Conservation (phyloP, 2,888 invertebrate genomes). For the Sepioteuthis lessoniana region DNA sequence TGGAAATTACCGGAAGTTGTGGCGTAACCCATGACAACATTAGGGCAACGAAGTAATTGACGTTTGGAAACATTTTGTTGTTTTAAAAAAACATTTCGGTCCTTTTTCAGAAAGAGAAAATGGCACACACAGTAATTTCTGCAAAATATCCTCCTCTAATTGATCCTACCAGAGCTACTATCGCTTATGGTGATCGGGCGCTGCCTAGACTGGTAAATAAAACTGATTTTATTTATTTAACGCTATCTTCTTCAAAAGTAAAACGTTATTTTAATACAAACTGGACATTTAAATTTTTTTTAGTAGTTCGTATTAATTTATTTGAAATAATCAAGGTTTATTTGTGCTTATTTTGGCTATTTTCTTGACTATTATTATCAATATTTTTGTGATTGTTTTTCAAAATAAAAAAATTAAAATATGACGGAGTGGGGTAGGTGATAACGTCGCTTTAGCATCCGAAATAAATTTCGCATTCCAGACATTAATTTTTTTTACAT, state of each 20-base stretch:
- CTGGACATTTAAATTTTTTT: too few relatives aligned
- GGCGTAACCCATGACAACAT: neutral
- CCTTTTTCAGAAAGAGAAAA: neutral
- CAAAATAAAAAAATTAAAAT: too few relatives aligned
- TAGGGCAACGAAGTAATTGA: neutral
- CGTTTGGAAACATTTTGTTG: neutral
- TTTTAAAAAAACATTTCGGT: neutral
- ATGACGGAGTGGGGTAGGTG: too few relatives aligned
- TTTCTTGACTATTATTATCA: too few relatives aligned
- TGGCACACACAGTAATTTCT: neutral
- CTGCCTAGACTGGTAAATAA: slow-evolving; percentile 72
- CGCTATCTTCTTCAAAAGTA: neutral
- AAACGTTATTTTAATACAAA: neutral
- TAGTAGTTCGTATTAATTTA: too few relatives aligned
- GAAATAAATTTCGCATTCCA: too few relatives aligned
- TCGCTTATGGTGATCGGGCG: slow-evolving; percentile 75
- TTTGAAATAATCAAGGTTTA: too few relatives aligned
- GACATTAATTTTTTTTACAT: too few relatives aligned
- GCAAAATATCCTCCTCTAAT: slow-evolving; percentile 73
- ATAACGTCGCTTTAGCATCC: too few relatives aligned
- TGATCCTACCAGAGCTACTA: slow-evolving; percentile 73
- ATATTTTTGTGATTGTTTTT: too few relatives aligned
- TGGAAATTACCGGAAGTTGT: neutral
- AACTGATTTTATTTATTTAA: neutral
- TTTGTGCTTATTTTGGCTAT: too few relatives aligned